phyloP scores from a whole-genome alignment of 2,113 vertebrate species.

The Oreocharis arfaki region DNA sequence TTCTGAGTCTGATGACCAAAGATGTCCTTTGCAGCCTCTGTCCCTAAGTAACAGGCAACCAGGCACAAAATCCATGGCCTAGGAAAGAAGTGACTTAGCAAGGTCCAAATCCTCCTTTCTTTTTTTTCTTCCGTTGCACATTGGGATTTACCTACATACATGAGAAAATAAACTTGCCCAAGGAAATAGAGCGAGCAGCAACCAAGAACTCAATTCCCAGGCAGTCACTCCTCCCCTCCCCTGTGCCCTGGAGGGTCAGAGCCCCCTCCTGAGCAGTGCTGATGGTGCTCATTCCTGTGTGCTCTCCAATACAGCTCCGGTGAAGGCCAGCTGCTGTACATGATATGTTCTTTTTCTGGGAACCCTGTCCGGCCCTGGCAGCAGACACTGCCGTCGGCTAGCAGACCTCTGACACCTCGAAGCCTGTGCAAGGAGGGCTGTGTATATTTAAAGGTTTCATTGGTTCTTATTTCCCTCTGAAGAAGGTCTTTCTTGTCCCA shows the following conservation, averaged over 20 bases:
- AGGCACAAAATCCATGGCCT: not conserved
- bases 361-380: not conserved
- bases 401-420: not conserved
- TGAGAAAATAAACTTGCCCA: not conserved
- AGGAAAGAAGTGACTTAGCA: not conserved
- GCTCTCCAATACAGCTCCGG: not conserved
- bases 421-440: not conserved
- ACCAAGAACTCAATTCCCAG: not conserved
- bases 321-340: not conserved
- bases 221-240: fast-evolving
- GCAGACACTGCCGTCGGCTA: not conserved
- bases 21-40: not conserved
- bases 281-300: conserved; percentile 12
- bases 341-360: conserved; percentile 32
- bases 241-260: fast-evolving
- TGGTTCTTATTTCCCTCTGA: not conserved
- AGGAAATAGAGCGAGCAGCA: not conserved
- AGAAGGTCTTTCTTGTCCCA: not conserved
- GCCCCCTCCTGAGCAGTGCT: not conserved
- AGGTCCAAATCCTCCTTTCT: not conserved
- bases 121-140: not conserved
- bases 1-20: not conserved
- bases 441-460: not conserved
- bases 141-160: conserved; percentile 48
- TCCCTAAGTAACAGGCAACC: not conserved